phyloP scores from a whole-genome alignment of 2,113 vertebrate genomes.

The Raja brachyura region DNA sequence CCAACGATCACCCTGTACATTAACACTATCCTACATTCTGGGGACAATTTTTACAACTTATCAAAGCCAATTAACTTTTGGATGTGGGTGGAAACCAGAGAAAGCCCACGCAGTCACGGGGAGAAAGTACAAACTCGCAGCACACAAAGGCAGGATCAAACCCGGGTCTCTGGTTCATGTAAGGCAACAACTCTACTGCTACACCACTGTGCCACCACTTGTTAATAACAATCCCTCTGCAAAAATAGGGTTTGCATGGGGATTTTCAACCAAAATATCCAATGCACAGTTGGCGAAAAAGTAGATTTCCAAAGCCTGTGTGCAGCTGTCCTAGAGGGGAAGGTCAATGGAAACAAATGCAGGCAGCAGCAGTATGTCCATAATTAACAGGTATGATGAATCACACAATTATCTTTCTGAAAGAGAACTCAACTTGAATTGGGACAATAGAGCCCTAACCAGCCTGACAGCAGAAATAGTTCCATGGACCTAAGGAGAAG shows the following conservation, averaged over 20 bases:
- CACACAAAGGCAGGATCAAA: too few species aligned
- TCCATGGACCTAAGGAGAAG: neutral
- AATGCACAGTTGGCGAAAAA: neutral
- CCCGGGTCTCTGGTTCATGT: too few species aligned
- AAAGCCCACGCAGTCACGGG: too few species aligned
- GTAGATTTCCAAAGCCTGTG: neutral
- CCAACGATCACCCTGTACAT: too few species aligned
- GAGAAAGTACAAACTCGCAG: too few species aligned
- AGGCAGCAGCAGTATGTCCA: neutral
- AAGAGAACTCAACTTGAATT: neutral
- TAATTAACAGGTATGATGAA: neutral
- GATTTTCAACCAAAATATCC: neutral
- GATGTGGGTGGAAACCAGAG: too few species aligned
- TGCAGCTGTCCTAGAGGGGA: neutral
- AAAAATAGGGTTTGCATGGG: neutral
- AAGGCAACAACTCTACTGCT: too few species aligned
- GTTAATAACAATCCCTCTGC: neutral
- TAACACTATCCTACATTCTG: too few species aligned
- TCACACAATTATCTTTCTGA: neutral
- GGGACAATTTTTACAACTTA: too few species aligned
- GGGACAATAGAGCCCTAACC: neutral
- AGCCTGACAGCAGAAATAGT: neutral
- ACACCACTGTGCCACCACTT: too few species aligned
- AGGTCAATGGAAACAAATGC: neutral
- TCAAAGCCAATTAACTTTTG: too few species aligned